A percentile compares a stretch with the other conserved stretches of the same genome.
Conservation (phyloP, 1,140 invertebrate genomes). For the Drosophila busckii region DNA sequence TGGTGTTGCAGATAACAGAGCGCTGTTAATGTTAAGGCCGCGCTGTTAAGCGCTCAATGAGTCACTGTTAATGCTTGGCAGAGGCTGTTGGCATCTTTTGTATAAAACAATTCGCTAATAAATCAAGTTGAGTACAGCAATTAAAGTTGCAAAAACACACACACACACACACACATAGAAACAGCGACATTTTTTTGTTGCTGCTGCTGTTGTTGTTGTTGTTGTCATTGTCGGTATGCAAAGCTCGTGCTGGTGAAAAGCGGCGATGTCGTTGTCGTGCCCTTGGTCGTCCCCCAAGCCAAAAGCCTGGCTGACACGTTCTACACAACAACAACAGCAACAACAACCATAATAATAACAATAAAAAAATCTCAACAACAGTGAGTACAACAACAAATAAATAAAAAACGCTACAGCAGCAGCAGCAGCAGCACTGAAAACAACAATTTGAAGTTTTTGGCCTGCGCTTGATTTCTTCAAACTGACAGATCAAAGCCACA, state of each 20-base stretch:
- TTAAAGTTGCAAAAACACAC: slow-evolving; percentile 72
- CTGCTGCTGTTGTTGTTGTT: slow-evolving; percentile 38
- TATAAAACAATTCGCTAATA: slow-evolving; percentile 75
- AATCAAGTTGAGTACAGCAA: slow-evolving; percentile 76
- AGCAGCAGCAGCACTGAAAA: slow-evolving; percentile 18
- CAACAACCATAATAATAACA: slow-evolving; percentile 3
- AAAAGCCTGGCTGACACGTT: slow-evolving; percentile 67
- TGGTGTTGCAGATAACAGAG: slow-evolving; percentile 63
- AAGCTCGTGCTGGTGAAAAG: slow-evolving; percentile 49
- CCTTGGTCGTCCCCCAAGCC: slow-evolving; percentile 60
- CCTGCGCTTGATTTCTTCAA: slow-evolving; percentile 76
- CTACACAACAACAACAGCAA: slow-evolving; percentile 52
- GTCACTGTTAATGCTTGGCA: slow-evolving; percentile 38
- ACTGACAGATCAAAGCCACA: slow-evolving; percentile 73
- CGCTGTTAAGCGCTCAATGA: slow-evolving; percentile 47
- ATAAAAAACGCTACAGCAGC: slow-evolving; percentile 29
- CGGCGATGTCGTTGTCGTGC: slow-evolving; percentile 38
- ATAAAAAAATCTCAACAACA: slow-evolving; percentile 10
- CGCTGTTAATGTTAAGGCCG: slow-evolving; percentile 43
- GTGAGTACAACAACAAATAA: slow-evolving; percentile 25
- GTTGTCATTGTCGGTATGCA: slow-evolving; percentile 44
- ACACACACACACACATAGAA: slow-evolving; percentile 36
- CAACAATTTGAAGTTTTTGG: slow-evolving; percentile 71
- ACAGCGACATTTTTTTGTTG: slow-evolving; percentile 48
- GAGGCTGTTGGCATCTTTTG: slow-evolving; percentile 54